Conservation (phyloP, 2,888 invertebrate species). For the Pantelozetes paolii region DNA sequence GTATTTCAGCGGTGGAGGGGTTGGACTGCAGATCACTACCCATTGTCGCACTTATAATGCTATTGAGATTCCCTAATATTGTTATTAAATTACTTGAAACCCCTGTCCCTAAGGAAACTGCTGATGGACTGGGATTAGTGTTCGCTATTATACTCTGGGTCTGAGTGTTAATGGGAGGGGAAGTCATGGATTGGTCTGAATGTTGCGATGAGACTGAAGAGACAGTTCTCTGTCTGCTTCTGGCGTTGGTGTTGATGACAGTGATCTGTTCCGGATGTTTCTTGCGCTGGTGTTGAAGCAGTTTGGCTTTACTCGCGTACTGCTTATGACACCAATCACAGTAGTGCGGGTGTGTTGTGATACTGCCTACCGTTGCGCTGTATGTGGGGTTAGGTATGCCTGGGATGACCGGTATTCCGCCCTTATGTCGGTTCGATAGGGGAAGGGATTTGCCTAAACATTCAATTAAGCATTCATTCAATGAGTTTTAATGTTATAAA, state of each 20-base stretch:
- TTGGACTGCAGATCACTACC: background rate
- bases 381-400: slow-evolving; percentile 59
- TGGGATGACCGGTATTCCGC: slow-evolving; percentile 55
- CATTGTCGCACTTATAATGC: slow-evolving; percentile 30
- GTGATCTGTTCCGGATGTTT: slow-evolving; percentile 52
- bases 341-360: slow-evolving; percentile 65
- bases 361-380: slow-evolving; percentile 67
- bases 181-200: no score
- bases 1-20: slow-evolving; percentile 18
- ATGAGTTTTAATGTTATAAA: background rate
- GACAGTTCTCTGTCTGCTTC: background rate
- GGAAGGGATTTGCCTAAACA: slow-evolving; percentile 40
- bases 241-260: slow-evolving; percentile 44
- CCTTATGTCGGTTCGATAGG: slow-evolving; percentile 50
- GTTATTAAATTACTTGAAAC: slow-evolving; percentile 33
- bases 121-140: background rate
- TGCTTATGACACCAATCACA: slow-evolving; percentile 80
- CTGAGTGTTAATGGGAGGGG: background rate
- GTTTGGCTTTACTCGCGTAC: slow-evolving; percentile 69
- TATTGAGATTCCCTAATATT: slow-evolving; percentile 39
- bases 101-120: slow-evolving; percentile 15
- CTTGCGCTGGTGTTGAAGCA: slow-evolving; percentile 57
- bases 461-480: background rate
- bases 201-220: no score
- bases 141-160: background rate